Percentiles rank a stretch among this genome's conserved stretches.
These are phyloP conservation scores for Nothura maculosa DNA, from an alignment of 2,797 vertebrate genomes.

Conservation along the genomic window DNA sequence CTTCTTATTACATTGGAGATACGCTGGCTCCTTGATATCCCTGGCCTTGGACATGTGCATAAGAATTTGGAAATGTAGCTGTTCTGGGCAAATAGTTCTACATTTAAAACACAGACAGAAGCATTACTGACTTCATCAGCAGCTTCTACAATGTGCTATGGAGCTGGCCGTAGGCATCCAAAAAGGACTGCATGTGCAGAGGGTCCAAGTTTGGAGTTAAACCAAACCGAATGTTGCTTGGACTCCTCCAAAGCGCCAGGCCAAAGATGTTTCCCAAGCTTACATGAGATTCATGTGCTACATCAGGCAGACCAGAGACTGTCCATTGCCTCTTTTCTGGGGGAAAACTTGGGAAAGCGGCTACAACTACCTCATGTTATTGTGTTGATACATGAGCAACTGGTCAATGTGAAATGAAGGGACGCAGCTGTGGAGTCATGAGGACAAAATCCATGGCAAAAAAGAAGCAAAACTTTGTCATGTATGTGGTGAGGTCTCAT, in stretches of 20 bases:
- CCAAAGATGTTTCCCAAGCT: neutral
- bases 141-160: neutral
- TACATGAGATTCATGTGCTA: fast-evolving
- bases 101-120: neutral
- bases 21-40: neutral
- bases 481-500: fast-evolving
- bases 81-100: neutral
- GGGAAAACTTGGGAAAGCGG: neutral
- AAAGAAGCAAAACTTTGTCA: neutral
- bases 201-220: neutral
- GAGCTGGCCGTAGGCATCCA: neutral
- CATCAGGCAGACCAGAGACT: neutral
- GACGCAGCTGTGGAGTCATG: neutral
- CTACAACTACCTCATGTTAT: neutral
- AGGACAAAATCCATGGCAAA: neutral
- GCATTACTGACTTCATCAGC: neutral
- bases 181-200: neutral
- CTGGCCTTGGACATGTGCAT: fast-evolving
- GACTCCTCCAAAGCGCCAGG: neutral
- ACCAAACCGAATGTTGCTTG: neutral
- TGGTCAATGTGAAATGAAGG: neutral
- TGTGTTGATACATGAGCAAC: neutral
- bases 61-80: neutral
- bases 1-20: neutral
- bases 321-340: neutral